Conservation (phyloP, 2,797 vertebrate genomes). For the Setipinna tenuifilis region DNA sequence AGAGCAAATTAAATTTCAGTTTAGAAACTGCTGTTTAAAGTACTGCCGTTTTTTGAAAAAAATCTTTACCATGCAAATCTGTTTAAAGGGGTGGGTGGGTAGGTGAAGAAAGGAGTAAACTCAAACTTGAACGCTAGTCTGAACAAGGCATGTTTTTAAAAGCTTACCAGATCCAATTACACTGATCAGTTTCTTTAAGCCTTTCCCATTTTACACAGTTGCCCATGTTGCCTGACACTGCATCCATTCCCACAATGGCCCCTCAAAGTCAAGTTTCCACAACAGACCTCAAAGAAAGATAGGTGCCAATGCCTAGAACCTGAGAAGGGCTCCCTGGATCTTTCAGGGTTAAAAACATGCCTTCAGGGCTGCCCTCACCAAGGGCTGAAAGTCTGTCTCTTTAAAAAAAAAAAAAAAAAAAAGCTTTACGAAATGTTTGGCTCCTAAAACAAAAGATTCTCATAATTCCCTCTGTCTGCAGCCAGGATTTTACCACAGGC, state of each 20-base stretch:
- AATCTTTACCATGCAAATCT: neutral
- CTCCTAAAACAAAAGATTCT: neutral
- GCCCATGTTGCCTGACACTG: neutral
- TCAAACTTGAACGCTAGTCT: no score
- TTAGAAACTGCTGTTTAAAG: neutral
- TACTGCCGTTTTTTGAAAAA: neutral
- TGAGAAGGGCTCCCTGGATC: neutral
- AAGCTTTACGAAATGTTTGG: neutral
- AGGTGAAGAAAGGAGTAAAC: neutral
- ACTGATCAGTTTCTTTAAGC: neutral
- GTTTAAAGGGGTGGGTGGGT: neutral
- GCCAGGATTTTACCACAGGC: neutral
- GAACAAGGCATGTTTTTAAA: neutral
- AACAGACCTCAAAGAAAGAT: neutral
- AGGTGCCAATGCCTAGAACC: neutral
- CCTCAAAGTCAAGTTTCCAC: neutral
- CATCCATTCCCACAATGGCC: neutral
- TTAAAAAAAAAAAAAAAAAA: neutral
- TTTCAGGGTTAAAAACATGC: neutral
- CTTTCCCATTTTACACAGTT: neutral
- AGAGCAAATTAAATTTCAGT: neutral
- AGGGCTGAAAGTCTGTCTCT: neutral
- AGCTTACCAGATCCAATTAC: slow-evolving; percentile 7
- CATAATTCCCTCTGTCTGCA: slow-evolving; percentile 16
- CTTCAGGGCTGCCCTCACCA: neutral